Evolutionary conservation across 2,113 vertebrate genomes (phyloP).

Genomic region (Dinomys branickii): DNA sequence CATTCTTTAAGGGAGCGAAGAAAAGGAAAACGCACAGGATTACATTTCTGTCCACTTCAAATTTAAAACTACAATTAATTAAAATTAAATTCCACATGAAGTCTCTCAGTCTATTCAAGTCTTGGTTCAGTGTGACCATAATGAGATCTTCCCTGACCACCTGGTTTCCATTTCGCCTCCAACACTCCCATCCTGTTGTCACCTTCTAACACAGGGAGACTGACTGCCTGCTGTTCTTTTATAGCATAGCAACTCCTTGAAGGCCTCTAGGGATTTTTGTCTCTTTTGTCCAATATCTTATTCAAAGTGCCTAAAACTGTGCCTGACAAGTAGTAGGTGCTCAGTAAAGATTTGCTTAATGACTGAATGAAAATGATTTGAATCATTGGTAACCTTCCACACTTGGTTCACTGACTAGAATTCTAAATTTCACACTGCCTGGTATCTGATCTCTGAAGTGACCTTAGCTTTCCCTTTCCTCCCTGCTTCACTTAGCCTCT

Average conservation of each 20-base stretch:
- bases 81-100: neutral
- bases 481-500: neutral
- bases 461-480: neutral
- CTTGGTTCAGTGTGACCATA: neutral
- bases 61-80: neutral
- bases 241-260: neutral
- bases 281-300: neutral
- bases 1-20: neutral
- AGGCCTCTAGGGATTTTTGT: neutral
- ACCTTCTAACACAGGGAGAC: neutral
- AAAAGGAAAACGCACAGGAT: conserved; percentile 29
- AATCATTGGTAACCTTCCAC: neutral
- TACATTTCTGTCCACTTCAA: conserved; percentile 14
- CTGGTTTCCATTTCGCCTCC: neutral
- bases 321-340: neutral
- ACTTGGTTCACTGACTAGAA: no score
- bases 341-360: neutral
- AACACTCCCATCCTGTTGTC: neutral
- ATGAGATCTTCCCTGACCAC: neutral
- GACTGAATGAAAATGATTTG: neutral
- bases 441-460: neutral
- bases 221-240: neutral
- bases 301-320: neutral
- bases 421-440: neutral
- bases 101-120: neutral